Percentiles rank a stretch among this genome's conserved stretches.
These are phyloP conservation scores for Nettapus auritus DNA, from an alignment of 2,113 vertebrate species.

Conservation along the genomic window DNA sequence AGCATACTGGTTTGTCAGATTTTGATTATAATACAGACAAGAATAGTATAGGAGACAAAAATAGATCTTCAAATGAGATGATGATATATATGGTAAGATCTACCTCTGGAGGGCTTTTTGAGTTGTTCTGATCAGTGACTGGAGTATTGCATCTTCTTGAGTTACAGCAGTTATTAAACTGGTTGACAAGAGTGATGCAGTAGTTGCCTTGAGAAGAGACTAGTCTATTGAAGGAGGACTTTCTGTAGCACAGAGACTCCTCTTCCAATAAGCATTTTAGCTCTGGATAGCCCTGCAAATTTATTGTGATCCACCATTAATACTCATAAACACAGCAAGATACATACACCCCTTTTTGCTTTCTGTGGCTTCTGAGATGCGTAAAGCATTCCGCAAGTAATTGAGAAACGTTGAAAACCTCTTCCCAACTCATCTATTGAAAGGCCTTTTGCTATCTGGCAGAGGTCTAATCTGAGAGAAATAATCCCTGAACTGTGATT, in stretches of 20 bases:
- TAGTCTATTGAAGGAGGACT: constrained; percentile 50
- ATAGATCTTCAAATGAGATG: neutral
- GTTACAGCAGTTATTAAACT: constrained; percentile 64
- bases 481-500: neutral
- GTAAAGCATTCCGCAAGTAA: neutral
- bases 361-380: constrained; percentile 27
- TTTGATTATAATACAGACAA: neutral
- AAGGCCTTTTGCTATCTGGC: neutral
- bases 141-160: constrained; percentile 44
- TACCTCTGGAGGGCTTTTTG: neutral
- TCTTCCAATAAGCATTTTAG: constrained; percentile 49
- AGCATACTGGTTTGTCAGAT: neutral
- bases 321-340: neutral
- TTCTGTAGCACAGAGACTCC: constrained; percentile 37
- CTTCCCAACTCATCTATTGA: neutral
- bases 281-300: constrained; percentile 33
- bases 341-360: neutral
- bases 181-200: constrained; percentile 50
- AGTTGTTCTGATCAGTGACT: neutral
- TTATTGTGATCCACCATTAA: constrained; percentile 27
- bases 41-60: neutral
- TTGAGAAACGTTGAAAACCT: neutral
- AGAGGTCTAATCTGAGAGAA: neutral
- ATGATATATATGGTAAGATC: neutral
- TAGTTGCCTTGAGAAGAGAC: constrained; percentile 63